Conservation (phyloP, 2,113 vertebrate genomes). For the Megaceryle torquata region DNA sequence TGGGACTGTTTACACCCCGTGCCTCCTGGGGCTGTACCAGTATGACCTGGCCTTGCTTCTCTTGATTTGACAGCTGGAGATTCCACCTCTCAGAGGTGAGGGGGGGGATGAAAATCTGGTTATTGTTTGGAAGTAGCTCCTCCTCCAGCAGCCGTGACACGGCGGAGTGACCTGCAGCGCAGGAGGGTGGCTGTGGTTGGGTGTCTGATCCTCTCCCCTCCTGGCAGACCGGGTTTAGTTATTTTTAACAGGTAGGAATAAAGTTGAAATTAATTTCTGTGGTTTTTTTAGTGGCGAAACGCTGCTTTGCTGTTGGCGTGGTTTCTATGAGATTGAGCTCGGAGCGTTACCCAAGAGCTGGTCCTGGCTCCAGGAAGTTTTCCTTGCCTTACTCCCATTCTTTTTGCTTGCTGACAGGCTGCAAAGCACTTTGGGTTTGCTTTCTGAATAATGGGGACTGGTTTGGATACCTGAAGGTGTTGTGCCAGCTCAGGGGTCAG, state of each 20-base stretch:
- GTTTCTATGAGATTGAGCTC: not conserved
- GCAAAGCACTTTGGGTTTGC: not conserved
- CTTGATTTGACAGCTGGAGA: not conserved
- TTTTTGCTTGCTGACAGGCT: constrained; percentile 23
- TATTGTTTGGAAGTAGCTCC: no score
- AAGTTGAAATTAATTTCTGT: constrained; percentile 6
- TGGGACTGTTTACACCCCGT: not conserved
- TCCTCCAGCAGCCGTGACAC: no score
- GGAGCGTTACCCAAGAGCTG: not conserved
- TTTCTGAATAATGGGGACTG: not conserved
- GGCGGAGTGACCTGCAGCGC: no score
- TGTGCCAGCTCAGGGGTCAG: not conserved
- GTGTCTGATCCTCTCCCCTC: not conserved
- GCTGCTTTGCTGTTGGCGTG: not conserved
- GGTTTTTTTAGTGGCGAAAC: not conserved
- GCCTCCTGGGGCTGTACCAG: not conserved
- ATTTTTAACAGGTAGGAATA: not conserved
- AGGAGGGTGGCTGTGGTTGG: not conserved
- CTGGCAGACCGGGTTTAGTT: not conserved
- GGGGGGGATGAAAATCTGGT: not conserved
- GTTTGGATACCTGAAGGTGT: not conserved
- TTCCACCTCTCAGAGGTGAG: not conserved
- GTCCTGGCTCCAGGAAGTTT: not conserved
- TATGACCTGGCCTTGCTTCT: not conserved
- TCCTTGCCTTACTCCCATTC: not conserved